Evolutionary conservation across 2,113 vertebrate genomes (phyloP), one percentile per base, ranked within the genome.

Genomic region (Mustelus asterias): DNA sequence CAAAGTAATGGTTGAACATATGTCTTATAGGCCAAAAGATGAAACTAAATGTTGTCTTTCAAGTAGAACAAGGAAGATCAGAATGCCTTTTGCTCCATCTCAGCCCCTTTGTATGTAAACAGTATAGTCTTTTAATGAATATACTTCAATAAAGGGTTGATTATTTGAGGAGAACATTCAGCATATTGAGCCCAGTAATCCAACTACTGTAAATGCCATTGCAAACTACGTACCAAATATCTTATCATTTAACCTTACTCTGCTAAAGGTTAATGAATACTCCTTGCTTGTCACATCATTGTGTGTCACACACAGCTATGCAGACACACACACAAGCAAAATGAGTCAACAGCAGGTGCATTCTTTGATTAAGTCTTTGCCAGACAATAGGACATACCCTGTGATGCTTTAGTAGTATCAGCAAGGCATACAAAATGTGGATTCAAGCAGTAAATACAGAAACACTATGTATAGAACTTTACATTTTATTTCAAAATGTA

Each of bases 191-290:
- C 88, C 14, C 58, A 60, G 10, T 54, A 90, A 22, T 90, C 88
- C 24, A 90, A 33, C 88, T 90, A 90, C 29, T 33, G 54, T 60
- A 90, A 90, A 26, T 33, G 88, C 26, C 26, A 90, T 90, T 90
- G 54, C 88, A 90, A 10, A 60, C 11, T 33, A 63, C 10, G 58
- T 90, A 90, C 41, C 83, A 86, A 86, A 41, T 86, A 48, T 60
- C 88, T 90, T 54, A 90, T 60, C 11, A 54, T 90, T 90, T 90
- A 90, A 90, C 88, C 88, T 90, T 90, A 90, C 48, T 60, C 48
- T 90, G 88, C 54, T 90, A 90, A 58, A 90, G 88, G 88, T 90
- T 90, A 90, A 60, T 90, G 48, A 90, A 90, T 90, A 90, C 48
- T 90, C 88, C 29, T 90, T 90, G 88, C 29, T 60, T 90, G 88